Evolutionary conservation across 2,888 invertebrate genomes (phyloP).

Genomic region (Chironomus tentans): DNA sequence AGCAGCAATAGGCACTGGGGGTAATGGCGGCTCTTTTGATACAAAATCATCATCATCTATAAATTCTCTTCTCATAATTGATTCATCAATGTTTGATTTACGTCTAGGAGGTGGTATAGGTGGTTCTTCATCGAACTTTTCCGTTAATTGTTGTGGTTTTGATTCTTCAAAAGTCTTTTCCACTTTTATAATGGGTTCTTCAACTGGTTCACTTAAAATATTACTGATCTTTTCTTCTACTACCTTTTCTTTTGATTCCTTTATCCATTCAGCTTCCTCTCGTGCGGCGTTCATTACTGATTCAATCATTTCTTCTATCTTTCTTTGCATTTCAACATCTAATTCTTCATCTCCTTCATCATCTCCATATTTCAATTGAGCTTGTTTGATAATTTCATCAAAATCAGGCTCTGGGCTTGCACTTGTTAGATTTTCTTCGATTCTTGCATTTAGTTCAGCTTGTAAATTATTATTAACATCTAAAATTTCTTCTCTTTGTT

Average conservation of each 20-base stretch:
- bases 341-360: constrained; percentile 16
- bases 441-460: background rate
- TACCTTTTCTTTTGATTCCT: constrained; percentile 5
- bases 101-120: constrained; percentile 29
- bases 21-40: too few relatives aligned
- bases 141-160: background rate
- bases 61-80: background rate
- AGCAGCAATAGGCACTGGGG: background rate
- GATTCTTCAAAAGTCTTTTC: background rate
- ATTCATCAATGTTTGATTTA: constrained; percentile 26
- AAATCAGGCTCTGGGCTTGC: background rate
- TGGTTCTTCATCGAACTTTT: constrained; percentile 1
- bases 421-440: background rate
- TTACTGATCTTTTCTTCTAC: background rate
- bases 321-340: constrained; percentile 19
- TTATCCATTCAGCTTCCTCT: constrained; percentile 16
- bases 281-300: constrained; percentile 7
- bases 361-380: background rate
- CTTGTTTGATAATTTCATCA: background rate
- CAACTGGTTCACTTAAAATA: background rate
- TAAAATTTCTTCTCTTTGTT: background rate
- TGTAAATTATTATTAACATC: constrained; percentile 19
- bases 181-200: background rate
- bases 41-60: background rate
- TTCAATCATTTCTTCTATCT: constrained; percentile 27